A percentile compares a stretch with the other conserved stretches of the same genome.
phyloP scores from a whole-genome alignment of 2,888 invertebrate genomes.

The Dicyrtomina minuta region DNA sequence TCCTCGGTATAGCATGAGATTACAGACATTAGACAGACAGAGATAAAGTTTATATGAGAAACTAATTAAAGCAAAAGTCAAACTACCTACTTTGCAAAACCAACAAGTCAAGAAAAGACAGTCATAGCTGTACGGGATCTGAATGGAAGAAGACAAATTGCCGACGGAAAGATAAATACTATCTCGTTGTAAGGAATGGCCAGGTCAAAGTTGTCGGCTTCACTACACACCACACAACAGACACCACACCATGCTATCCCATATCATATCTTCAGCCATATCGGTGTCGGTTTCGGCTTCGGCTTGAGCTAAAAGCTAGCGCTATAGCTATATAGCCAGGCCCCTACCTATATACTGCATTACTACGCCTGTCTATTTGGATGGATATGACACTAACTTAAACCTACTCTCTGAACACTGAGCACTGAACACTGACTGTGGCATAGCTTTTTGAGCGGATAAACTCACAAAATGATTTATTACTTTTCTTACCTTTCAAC shows the following conservation, averaged over 20 bases:
- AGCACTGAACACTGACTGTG: no score
- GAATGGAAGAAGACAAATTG: constrained; percentile 30
- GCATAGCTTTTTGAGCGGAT: background rate
- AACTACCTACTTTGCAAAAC: background rate
- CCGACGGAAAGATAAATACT: constrained; percentile 27
- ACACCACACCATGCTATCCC: no score
- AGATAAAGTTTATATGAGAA: background rate
- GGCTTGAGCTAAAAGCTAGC: no score
- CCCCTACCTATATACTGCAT: no score
- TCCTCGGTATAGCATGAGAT: background rate
- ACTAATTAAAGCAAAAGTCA: background rate
- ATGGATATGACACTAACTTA: no score
- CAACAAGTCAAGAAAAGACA: constrained; percentile 1
- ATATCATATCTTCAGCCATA: no score
- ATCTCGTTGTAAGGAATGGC: constrained; percentile 13
- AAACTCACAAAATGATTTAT: constrained; percentile 24
- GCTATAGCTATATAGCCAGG: no score
- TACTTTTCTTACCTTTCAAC: constrained; percentile 26
- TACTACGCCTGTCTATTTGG: no score
- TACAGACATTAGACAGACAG: background rate
- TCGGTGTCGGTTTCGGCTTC: no score
- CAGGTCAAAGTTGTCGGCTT: constrained; percentile 26
- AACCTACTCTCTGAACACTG: no score
- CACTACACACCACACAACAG: no score
- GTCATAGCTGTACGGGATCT: constrained; percentile 16